These are phyloP conservation scores for Silurus aristotelis DNA, from an alignment of 2,797 vertebrate species.

Conservation along the genomic window DNA sequence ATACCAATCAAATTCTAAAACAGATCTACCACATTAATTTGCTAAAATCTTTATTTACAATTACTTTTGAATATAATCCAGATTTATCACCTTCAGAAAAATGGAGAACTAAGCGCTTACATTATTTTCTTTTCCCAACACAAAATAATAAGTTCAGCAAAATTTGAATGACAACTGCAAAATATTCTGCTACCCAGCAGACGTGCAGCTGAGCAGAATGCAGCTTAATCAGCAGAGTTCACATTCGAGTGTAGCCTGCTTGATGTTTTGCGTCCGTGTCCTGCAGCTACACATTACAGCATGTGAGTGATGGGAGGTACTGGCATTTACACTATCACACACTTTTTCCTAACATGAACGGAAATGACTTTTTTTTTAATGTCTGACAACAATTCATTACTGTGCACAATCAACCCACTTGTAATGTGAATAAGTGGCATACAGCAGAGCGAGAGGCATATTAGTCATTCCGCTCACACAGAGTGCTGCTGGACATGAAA, in stretches of 20 bases:
- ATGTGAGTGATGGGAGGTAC: conserved; percentile 43
- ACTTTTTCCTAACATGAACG: conserved; percentile 23
- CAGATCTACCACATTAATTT: not conserved
- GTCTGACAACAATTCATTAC: conserved; percentile 42
- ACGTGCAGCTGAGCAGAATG: not conserved
- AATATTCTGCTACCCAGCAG: not conserved
- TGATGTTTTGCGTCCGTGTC: not conserved
- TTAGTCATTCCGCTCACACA: conserved; percentile 37
- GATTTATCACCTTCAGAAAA: not conserved
- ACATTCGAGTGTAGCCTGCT: not conserved
- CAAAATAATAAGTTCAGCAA: not conserved
- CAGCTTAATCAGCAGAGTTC: conserved; percentile 1
- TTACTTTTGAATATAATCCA: not conserved
- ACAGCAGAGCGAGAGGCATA: conserved; percentile 19
- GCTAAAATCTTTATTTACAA: not conserved
- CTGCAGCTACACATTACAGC: conserved; percentile 8
- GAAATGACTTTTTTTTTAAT: conserved; percentile 26
- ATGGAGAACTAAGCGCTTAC: not conserved
- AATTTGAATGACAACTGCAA: conserved; percentile 4
- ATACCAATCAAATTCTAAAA: not conserved
- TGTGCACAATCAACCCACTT: conserved; percentile 40
- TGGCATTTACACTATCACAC: conserved; percentile 15
- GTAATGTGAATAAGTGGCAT: conserved; percentile 37
- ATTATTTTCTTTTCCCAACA: not conserved
- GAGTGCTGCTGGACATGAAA: conserved; percentile 31